Conservation (phyloP, 2,113 vertebrate species). For the Chaetops frenatus region DNA sequence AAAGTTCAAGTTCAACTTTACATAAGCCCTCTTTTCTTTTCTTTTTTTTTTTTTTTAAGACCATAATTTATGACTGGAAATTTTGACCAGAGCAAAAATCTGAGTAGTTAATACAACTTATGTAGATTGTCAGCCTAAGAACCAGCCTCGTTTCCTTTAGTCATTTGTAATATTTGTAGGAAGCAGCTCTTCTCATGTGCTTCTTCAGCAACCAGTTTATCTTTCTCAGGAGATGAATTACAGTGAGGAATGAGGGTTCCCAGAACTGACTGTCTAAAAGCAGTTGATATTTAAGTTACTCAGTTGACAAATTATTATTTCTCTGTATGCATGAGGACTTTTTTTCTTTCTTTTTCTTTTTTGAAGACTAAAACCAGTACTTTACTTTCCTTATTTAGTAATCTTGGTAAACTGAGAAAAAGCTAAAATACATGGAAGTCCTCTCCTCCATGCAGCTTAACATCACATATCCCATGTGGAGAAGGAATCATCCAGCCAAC, state of each 20-base stretch:
- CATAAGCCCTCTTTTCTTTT: background rate
- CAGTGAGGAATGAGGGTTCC: background rate
- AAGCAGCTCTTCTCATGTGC: background rate
- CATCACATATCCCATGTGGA: fast-evolving
- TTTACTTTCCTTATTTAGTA: background rate
- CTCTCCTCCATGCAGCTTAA: background rate
- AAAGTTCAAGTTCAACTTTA: background rate
- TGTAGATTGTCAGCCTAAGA: background rate
- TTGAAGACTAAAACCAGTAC: background rate
- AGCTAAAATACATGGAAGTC: background rate
- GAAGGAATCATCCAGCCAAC: background rate
- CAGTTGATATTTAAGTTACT: background rate
- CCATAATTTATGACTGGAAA: slow-evolving; percentile 15
- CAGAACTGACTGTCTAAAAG: background rate
- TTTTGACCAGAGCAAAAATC: background rate
- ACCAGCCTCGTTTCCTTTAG: background rate
- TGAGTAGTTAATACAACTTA: background rate
- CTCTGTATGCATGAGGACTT: background rate
- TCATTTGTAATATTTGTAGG: background rate
- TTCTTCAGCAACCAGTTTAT: slow-evolving; percentile 12
- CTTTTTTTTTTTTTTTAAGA: background rate
- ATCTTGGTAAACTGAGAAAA: background rate
- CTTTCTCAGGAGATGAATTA: background rate
- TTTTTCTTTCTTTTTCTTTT: background rate
- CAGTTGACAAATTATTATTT: background rate